Evolutionary conservation across 2,797 vertebrate species (phyloP).

Genomic region (Lutjanus campechanus): DNA sequence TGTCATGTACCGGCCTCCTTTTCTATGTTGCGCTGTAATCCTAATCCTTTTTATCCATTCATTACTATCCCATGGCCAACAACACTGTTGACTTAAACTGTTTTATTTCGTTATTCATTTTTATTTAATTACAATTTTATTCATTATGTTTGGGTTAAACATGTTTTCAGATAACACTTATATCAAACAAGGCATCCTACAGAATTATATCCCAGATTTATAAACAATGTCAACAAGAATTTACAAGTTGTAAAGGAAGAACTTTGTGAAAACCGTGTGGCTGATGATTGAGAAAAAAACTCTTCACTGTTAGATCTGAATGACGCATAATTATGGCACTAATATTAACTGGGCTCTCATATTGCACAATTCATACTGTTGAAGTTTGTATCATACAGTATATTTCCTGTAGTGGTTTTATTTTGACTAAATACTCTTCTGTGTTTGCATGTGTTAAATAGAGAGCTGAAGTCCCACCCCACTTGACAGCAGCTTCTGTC

Average conservation of each 20-base stretch:
- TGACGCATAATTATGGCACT: background rate
- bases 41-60: conserved; percentile 43
- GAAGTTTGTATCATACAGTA: conserved; percentile 19
- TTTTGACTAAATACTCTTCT: conserved; percentile 23
- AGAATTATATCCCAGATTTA: background rate
- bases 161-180: background rate
- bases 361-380: conserved; percentile 9
- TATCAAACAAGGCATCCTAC: background rate
- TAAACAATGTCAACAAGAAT: conserved; percentile 41
- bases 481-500: conserved; percentile 15
- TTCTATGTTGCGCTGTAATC: conserved; percentile 39
- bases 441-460: conserved; percentile 63
- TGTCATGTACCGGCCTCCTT: conserved; percentile 26
- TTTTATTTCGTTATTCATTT: background rate
- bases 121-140: conserved; percentile 13
- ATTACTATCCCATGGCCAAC: conserved; percentile 26
- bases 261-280: background rate
- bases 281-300: conserved; percentile 46
- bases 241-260: background rate
- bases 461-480: conserved; percentile 60
- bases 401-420: conserved; percentile 31
- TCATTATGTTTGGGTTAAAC: background rate
- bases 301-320: conserved; percentile 12
- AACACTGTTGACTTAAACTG: conserved; percentile 23
- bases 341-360: conserved; percentile 5